phyloP scores from a whole-genome alignment of 2,888 invertebrate genomes.

The Anaspis maculata region DNA sequence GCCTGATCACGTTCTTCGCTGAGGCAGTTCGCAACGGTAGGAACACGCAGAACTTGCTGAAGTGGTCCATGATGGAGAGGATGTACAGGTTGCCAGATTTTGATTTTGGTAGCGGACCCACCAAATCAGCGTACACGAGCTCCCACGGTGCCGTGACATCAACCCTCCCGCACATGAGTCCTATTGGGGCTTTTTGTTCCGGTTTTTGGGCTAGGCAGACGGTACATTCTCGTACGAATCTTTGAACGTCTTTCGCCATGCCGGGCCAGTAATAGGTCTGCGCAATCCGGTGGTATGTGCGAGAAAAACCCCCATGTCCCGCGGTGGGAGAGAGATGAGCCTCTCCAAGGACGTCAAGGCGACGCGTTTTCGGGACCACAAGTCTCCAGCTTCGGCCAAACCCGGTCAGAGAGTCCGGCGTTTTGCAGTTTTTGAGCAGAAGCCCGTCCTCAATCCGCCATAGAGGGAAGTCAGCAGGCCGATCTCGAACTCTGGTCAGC shows the following conservation, averaged over 20 bases:
- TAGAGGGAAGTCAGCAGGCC: neutral
- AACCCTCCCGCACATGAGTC: neutral
- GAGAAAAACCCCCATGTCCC: neutral
- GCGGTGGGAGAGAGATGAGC: neutral
- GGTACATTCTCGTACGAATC: neutral
- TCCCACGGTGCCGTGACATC: neutral
- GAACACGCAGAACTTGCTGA: constrained; percentile 7
- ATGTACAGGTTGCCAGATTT: constrained; percentile 5
- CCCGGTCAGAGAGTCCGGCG: neutral
- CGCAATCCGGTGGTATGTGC: neutral
- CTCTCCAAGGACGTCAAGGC: neutral
- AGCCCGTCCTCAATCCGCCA: neutral
- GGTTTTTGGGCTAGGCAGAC: neutral
- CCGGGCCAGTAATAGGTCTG: neutral
- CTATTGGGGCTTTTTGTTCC: constrained; percentile 1
- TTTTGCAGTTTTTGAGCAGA: neutral
- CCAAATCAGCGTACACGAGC: neutral
- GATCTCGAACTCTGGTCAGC: too few relatives aligned
- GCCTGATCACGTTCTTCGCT: neutral
- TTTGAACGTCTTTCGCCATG: neutral
- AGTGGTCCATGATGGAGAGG: constrained; percentile 5
- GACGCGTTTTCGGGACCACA: neutral
- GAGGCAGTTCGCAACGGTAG: constrained; percentile 4
- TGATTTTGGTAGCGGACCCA: constrained; percentile 6
- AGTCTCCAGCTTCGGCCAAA: neutral